Evolutionary conservation across 2,797 vertebrate genomes (phyloP).

Genomic region (Phoeniculus purpureus): DNA sequence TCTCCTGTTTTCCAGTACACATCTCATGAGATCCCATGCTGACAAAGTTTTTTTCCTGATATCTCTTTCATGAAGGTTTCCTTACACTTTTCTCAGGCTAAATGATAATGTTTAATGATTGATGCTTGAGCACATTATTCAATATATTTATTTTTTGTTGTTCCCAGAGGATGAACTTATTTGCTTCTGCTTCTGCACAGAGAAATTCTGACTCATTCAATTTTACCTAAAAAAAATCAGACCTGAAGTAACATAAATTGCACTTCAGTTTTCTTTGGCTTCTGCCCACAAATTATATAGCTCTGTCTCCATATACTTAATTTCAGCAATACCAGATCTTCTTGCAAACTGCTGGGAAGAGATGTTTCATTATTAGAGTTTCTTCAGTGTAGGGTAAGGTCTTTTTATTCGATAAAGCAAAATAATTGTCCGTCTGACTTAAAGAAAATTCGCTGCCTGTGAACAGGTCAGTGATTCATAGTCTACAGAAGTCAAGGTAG

Average conservation of each 20-base stretch:
- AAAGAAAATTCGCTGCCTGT: slow-evolving; percentile 28
- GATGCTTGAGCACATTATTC: not conserved
- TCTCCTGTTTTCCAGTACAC: not conserved
- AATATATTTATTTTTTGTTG: not conserved
- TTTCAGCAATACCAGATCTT: not conserved
- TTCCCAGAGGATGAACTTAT: not conserved
- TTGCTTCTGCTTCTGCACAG: not conserved
- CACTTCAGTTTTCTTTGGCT: not conserved
- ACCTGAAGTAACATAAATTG: not conserved
- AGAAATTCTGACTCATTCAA: not conserved
- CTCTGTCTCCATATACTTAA: not conserved
- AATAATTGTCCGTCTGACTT: slow-evolving; percentile 40
- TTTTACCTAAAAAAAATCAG: not conserved
- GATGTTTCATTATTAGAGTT: slow-evolving; percentile 4
- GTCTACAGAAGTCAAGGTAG: slow-evolving; percentile 18
- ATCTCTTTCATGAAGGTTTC: not conserved
- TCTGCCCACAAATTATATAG: not conserved
- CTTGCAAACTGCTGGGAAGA: not conserved
- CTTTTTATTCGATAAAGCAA: slow-evolving; percentile 40
- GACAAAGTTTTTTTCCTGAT: not conserved
- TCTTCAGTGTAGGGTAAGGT: not conserved
- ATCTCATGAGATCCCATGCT: not conserved
- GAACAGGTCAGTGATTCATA: slow-evolving; percentile 34
- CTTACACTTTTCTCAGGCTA: not conserved
- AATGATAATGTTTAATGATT: not conserved